phyloP scores from a whole-genome alignment of 2,113 vertebrate genomes.

The Balaenoptera acutorostrata region DNA sequence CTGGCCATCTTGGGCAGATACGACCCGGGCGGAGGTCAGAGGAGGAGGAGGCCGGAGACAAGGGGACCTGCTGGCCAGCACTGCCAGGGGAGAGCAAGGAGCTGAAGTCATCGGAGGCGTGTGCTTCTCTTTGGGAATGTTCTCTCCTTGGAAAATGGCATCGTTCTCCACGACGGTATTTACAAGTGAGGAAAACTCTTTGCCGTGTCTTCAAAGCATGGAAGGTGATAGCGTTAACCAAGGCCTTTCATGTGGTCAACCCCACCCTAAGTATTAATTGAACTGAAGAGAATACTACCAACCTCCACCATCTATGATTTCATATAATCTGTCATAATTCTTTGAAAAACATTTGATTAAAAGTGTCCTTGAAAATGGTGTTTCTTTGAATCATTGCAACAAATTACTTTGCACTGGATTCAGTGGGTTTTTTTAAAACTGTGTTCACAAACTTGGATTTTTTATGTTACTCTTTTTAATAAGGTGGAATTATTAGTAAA shows the following conservation, averaged over 20 bases:
- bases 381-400: not conserved
- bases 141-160: not conserved
- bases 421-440: not conserved
- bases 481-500: not conserved
- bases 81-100: too few species aligned
- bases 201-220: not conserved
- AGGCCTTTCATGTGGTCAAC: not conserved
- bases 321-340: not conserved
- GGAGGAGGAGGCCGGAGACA: not conserved
- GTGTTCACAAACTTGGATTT: not conserved
- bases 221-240: not conserved
- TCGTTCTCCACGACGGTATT: not conserved
- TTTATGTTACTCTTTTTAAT: not conserved
- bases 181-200: not conserved
- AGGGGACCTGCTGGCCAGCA: not conserved
- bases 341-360: not conserved
- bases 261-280: not conserved
- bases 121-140: not conserved
- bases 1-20: not conserved
- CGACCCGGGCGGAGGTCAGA: not conserved
- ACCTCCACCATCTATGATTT: too few species aligned
- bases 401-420: not conserved
- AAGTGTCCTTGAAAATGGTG: not conserved
- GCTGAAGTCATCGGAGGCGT: rapidly evolving
- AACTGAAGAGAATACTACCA: not conserved